Evolutionary conservation across 2,888 invertebrate species (phyloP).

Genomic region (Argyra leucocephala): DNA sequence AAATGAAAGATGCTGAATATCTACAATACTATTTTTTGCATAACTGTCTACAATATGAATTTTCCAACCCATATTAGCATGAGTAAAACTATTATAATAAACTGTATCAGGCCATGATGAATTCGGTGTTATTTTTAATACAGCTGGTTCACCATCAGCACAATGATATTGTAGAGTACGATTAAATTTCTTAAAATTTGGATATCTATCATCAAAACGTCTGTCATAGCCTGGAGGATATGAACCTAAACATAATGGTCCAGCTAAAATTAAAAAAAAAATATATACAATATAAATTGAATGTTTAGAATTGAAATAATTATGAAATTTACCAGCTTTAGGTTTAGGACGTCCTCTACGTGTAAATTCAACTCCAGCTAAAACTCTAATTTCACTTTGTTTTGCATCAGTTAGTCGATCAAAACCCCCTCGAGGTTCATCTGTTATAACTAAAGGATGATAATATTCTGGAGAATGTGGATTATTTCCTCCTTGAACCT

Average conservation of each 20-base stretch:
- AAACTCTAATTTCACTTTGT: conserved; percentile 59
- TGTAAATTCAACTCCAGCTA: conserved; percentile 75
- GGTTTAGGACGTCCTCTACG: conserved; percentile 71
- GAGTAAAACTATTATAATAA: conserved; percentile 88
- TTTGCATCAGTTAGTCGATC: conserved; percentile 62
- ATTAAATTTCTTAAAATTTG: conserved; percentile 75
- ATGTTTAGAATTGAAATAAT: neutral
- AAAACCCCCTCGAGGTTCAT: conserved; percentile 74
- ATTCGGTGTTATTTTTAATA: conserved; percentile 74
- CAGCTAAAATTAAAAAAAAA: conserved; percentile 49
- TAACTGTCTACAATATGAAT: conserved; percentile 75
- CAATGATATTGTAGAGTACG: conserved; percentile 63
- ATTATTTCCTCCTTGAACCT: conserved; percentile 74
- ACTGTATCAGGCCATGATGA: conserved; percentile 83
- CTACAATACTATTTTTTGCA: conserved; percentile 8
- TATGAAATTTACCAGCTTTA: conserved; percentile 50
- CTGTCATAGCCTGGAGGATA: conserved; percentile 59
- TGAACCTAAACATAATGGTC: conserved; percentile 66
- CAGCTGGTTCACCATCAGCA: conserved; percentile 60
- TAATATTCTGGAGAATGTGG: conserved; percentile 76
- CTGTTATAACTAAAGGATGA: conserved; percentile 82
- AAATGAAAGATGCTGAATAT: neutral
- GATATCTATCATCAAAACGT: conserved; percentile 67
- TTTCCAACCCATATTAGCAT: conserved; percentile 91
- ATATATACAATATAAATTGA: neutral